Percentiles rank a stretch among this genome's conserved stretches.
Evolutionary conservation across 2,797 vertebrate genomes (phyloP).

Genomic region (Gila robusta): DNA sequence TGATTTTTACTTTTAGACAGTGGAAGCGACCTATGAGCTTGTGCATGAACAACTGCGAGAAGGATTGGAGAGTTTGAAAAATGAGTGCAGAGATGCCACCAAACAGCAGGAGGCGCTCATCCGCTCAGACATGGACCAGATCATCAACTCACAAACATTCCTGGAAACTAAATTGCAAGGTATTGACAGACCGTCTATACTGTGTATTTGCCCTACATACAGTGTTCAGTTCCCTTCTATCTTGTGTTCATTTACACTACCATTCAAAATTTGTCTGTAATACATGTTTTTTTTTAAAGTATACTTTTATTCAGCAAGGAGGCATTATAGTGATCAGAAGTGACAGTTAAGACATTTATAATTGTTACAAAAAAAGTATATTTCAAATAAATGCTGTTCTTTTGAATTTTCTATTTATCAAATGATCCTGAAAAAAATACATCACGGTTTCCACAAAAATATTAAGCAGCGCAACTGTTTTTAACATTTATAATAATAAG

Average conservation of each 20-base stretch:
- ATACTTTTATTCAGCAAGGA: neutral
- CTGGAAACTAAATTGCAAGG: conserved; percentile 85
- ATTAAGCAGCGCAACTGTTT: neutral
- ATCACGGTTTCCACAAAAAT: neutral
- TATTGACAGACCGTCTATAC: conserved; percentile 54
- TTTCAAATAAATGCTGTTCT: neutral
- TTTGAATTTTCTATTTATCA: neutral
- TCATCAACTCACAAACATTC: conserved; percentile 82
- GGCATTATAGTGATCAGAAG: neutral
- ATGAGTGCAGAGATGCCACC: conserved; percentile 78
- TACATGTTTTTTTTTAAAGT: neutral
- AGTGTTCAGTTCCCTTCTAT: neutral
- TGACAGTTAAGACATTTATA: neutral
- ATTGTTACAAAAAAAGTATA: neutral
- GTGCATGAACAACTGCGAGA: conserved; percentile 81
- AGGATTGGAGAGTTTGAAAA: conserved; percentile 78
- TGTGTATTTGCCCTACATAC: neutral
- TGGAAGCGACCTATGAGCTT: conserved; percentile 82
- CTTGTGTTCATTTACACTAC: neutral
- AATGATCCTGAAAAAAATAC: too few relatives aligned
- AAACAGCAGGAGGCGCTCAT: conserved; percentile 80
- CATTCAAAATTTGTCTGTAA: neutral
- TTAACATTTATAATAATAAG: neutral
- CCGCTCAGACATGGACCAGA: conserved; percentile 87
- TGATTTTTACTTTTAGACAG: conserved; percentile 67